phyloP scores from a whole-genome alignment of 2,888 invertebrate genomes.

The Pimpla rufipes region DNA sequence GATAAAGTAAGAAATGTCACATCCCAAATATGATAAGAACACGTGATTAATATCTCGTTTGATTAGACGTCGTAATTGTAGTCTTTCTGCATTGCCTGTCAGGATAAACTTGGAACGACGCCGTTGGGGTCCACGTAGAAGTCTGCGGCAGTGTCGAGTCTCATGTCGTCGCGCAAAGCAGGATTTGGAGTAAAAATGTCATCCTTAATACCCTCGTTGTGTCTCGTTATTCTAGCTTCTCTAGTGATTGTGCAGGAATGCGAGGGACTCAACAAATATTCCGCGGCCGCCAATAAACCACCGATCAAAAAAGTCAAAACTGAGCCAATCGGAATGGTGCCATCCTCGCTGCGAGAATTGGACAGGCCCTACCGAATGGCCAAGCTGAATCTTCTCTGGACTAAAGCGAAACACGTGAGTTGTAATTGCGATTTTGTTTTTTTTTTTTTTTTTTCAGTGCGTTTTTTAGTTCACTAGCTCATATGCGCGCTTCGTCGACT shows the following conservation, averaged over 20 bases:
- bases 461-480: too few species aligned
- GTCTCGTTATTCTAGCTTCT: conserved; percentile 29
- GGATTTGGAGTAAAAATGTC: conserved; percentile 47
- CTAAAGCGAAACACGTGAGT: conserved; percentile 94
- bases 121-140: conserved; percentile 52
- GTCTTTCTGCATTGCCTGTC: neutral
- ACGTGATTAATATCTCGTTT: neutral
- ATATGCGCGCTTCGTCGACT: too few species aligned
- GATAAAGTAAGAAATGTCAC: neutral
- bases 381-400: conserved; percentile 95
- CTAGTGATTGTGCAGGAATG: conserved; percentile 56
- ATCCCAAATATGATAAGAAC: neutral
- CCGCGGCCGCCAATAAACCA: conserved; percentile 87
- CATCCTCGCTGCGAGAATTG: conserved; percentile 88
- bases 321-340: conserved; percentile 77
- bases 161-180: conserved; percentile 31
- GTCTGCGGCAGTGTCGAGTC: conserved; percentile 4
- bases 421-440: neutral
- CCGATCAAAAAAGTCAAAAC: conserved; percentile 61
- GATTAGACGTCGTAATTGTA: neutral
- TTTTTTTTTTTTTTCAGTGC: neutral
- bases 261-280: conserved; percentile 88
- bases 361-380: conserved; percentile 96
- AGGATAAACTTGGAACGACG: conserved; percentile 45
- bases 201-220: conserved; percentile 3